Base-by-base conservation (phyloP, 2,113 vertebrate species). In the Salvelinus alpinus region DNA sequence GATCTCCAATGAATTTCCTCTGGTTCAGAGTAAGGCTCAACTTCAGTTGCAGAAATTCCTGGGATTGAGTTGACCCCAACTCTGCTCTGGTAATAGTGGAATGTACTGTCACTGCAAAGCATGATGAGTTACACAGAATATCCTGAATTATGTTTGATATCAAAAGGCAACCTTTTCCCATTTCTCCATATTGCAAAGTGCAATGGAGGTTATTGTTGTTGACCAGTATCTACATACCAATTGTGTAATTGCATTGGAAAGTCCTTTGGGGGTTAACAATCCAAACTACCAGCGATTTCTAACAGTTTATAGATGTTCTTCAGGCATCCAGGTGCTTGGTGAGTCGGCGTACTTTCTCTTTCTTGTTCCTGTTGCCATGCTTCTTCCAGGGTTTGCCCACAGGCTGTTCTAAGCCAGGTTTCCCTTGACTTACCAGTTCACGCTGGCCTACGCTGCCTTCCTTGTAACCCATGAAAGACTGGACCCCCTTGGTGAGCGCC, bases 321-420 rank as follows among this genome's bases (percentile, higher is more conserved):
- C 91, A 99, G 5, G 94, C 94, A n/a, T 99, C 96, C 86, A 99
- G 87, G 86, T 99, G 97, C 82, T 94, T 96, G 8, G 88, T 96
- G 54, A 98, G 84, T 57, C 96, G 92, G 13, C 97, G 95, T 2
- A 97, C 86, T 87, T 99, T 99, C 90, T 99, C 96, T 82, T 97
- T 99, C 88, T 95, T 99, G 84, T 99, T 98, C 78, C 84, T 92
- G 94, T 99, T 99, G 9, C 97, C 95, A 0, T 99, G 98, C 75
- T 96, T 99, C 87, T 99, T 99, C 97, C 97, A 99, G 71, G 97
- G 96, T 79, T 99, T 99, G 44, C 95, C 95, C 0, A 34, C 48
- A 8, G 66, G 72, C 0, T 4, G 80, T 25, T 92, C 93, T 5
- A 22, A 64, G 51, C 77, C 22, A 0, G 86, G 59, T 47, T 7